Base-by-base conservation (phyloP, 1,140 invertebrate species). In the Plectrocnemia conspersa region DNA sequence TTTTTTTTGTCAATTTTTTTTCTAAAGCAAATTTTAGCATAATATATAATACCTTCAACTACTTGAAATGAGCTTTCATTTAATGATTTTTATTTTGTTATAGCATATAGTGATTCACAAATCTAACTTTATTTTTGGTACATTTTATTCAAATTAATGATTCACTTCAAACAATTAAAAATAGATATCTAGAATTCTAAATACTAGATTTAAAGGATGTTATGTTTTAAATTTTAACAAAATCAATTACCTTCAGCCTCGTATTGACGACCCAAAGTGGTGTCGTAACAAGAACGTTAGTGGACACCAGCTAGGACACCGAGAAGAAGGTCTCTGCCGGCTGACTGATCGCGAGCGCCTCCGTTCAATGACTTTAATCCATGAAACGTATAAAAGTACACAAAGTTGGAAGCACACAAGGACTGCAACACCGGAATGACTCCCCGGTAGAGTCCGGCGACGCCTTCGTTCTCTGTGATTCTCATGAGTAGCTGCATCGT, bases 241-340 rank as follows among this genome's bases (percentile, higher is more conserved):
- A n/a, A 29, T 29, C n/a, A n/a, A 29, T 70, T 59, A 93, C 82
- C 68, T 91, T 93, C 61, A 94, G 75, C 59, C 91, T 74, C 1
- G 88, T 92, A 66, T 93, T 94, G 1, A 91, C 91, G 42, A 94
- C 91, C 91, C 91, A 94, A 11, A 94, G 72, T 1, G 91, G 92
- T 33, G 88, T 91, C 25, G 91, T 94, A 2, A 81, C 65, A 4
- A 93, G 68, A 2, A 94, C 90, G 77, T 93, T 93, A 7, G 91
- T 75, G 47, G 83, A n/a, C 76, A 32, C 89, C 92, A 63, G 91
- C 89, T 22, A 91, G 66, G 58, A 86, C 81, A 11, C 88, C 91
- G 33, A 92, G 68, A 10, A 85, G 63, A n/a, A 95, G 73, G 73
- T 95, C 91, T 63, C 78, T 80, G 1, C 82, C 54, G 4, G 87